A percentile compares a stretch with the other conserved stretches of the same genome.
Conservation (phyloP, 2,797 vertebrate genomes). For the Chrosomus eos region DNA sequence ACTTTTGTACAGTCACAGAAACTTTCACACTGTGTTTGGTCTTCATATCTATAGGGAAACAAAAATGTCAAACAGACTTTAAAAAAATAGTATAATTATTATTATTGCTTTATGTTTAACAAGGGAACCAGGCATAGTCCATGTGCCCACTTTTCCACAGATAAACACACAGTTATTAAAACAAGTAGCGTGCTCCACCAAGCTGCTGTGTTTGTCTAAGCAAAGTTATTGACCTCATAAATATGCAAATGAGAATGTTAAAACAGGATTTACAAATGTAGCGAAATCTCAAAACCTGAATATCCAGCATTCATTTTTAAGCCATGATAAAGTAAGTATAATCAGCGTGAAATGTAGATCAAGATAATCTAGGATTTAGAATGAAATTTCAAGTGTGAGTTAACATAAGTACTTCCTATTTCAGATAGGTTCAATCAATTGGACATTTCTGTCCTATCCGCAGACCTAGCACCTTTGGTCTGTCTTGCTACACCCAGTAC, state of each 20-base stretch:
- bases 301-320: not conserved
- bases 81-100: not conserved
- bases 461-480: not conserved
- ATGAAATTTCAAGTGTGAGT: not conserved
- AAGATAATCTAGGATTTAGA: slow-evolving; percentile 8
- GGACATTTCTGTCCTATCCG: not conserved
- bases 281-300: not conserved
- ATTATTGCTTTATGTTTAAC: not conserved
- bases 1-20: not conserved
- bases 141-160: not conserved
- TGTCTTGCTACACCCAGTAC: not conserved
- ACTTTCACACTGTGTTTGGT: slow-evolving; percentile 6
- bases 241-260: slow-evolving; percentile 5
- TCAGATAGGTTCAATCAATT: not conserved
- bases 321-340: not conserved
- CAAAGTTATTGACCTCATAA: slow-evolving; percentile 22
- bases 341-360: not conserved
- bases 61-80: not conserved
- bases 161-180: slow-evolving; percentile 7
- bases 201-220: not conserved
- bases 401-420: not conserved
- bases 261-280: not conserved
- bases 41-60: not conserved
- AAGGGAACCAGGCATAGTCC: not conserved
- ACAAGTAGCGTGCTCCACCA: not conserved